A percentile compares a stretch with the other conserved stretches of the same genome.
phyloP scores from a whole-genome alignment of 2,888 invertebrate species.

The Oxycera nigricornis region DNA sequence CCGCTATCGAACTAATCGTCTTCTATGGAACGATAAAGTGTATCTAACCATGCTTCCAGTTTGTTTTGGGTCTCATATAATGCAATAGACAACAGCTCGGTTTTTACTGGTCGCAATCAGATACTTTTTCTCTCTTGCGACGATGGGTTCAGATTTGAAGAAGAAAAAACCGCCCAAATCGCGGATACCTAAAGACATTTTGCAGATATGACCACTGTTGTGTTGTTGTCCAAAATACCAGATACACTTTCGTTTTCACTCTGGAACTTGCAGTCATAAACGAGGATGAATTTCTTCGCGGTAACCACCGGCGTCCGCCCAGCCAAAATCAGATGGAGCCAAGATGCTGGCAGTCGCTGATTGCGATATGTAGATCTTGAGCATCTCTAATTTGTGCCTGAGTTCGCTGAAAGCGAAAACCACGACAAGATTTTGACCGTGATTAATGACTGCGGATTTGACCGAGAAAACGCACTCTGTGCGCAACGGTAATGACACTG shows the following conservation, averaged over 20 bases:
- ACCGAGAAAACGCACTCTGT: conserved; percentile 18
- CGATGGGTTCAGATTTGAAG: too few species aligned
- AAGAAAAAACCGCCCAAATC: too few species aligned
- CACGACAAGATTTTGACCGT: conserved; percentile 31
- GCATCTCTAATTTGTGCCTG: conserved; percentile 1
- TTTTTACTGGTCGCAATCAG: too few species aligned
- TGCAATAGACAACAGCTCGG: too few species aligned
- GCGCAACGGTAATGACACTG: conserved; percentile 24
- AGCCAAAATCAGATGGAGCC: too few species aligned
- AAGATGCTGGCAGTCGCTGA: neutral
- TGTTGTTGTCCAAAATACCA: neutral
- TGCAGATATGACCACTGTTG: neutral
- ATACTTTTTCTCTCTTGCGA: too few species aligned
- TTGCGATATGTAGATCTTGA: neutral
- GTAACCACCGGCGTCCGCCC: too few species aligned
- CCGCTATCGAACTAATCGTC: too few species aligned
- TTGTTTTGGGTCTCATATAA: too few species aligned
- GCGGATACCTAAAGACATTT: too few species aligned
- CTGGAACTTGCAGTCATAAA: neutral
- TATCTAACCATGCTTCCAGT: too few species aligned
- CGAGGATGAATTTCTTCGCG: neutral
- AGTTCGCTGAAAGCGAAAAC: conserved; percentile 32
- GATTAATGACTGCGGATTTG: neutral
- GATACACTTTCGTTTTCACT: neutral
- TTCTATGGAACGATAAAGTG: too few species aligned